Conservation (phyloP, 2,797 vertebrate species). For the Rhinoraja longicauda region DNA sequence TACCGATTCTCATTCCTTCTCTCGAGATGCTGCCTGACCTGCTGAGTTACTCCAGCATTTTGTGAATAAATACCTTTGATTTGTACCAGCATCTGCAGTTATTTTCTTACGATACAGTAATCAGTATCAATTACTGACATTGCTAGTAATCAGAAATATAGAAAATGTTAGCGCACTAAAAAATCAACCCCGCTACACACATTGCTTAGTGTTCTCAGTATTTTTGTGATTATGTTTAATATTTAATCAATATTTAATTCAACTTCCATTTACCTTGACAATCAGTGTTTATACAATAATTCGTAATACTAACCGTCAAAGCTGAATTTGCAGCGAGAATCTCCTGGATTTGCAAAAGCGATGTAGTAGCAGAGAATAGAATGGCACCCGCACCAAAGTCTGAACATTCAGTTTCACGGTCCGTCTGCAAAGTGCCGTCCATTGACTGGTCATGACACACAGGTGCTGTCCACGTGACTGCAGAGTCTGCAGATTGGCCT, state of each 20-base stretch:
- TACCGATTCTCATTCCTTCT: no score
- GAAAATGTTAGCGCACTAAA: background rate
- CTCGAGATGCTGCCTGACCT: no score
- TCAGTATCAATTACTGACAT: background rate
- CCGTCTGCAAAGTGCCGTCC: background rate
- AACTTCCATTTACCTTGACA: background rate
- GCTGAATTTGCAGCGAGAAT: background rate
- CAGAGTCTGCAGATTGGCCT: background rate
- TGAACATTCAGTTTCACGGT: background rate
- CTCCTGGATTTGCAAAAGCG: background rate
- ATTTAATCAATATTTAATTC: background rate
- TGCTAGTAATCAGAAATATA: background rate
- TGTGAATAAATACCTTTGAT: no score
- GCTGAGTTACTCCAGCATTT: no score
- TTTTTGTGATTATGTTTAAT: background rate
- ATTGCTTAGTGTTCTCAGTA: background rate
- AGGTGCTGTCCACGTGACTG: background rate
- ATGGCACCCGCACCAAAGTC: background rate
- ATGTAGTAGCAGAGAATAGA: background rate
- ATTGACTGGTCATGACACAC: background rate
- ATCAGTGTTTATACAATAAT: background rate
- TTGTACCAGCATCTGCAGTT: no score
- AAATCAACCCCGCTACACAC: background rate
- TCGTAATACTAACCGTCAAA: slow-evolving; percentile 12
- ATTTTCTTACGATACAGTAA: background rate